Evolutionary conservation across 2,797 vertebrate genomes (phyloP).

Genomic region (Clangula hyemalis): DNA sequence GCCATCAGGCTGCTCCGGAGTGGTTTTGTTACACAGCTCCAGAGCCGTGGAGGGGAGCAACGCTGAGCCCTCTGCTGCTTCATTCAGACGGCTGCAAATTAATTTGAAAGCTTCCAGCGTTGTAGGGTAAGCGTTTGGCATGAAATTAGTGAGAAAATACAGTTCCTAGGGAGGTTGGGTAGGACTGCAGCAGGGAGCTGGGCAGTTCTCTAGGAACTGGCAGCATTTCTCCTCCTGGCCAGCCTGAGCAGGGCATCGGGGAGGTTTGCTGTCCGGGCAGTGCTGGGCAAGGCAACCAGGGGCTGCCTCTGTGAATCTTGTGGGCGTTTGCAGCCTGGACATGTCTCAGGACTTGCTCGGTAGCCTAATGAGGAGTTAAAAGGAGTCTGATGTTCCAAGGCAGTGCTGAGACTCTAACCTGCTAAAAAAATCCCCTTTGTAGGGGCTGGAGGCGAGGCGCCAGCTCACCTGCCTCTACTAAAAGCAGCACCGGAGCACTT

Average conservation of each 20-base stretch:
- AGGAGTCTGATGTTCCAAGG: accelerated
- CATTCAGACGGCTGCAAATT: accelerated
- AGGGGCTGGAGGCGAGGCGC: neutral
- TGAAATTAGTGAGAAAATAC: neutral
- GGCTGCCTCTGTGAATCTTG: neutral
- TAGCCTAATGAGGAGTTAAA: neutral
- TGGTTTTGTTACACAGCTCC: neutral
- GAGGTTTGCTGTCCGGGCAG: neutral
- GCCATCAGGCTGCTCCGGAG: neutral
- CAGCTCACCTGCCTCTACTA: neutral
- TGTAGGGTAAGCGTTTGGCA: neutral
- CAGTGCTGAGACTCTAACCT: neutral
- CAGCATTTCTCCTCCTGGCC: neutral
- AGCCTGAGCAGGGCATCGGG: accelerated
- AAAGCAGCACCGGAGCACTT: neutral
- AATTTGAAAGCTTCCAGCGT: neutral
- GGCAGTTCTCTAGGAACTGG: neutral
- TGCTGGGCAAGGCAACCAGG: neutral
- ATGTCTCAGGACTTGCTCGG: neutral
- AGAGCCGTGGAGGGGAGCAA: accelerated
- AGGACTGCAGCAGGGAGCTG: neutral
- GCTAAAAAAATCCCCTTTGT: accelerated
- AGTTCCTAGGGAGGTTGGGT: neutral
- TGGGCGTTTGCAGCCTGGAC: neutral
- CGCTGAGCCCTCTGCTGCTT: neutral